A percentile compares a stretch with the other conserved stretches of the same genome.
Evolutionary conservation across 2,888 invertebrate genomes (phyloP).

Genomic region (Timandra comae): DNA sequence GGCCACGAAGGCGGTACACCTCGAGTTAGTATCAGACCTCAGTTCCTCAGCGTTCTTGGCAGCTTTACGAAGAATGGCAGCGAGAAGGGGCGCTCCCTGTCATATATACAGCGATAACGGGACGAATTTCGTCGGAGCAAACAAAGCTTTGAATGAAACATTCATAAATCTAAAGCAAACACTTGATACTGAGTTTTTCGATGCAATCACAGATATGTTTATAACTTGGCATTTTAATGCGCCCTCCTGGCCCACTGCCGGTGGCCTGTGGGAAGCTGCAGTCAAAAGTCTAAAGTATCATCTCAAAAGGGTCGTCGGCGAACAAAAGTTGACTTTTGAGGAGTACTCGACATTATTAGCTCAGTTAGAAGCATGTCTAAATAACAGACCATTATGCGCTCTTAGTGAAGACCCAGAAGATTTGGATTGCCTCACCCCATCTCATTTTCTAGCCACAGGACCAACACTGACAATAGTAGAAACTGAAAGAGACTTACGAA

Average conservation of each 20-base stretch:
- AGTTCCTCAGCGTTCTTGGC: constrained; percentile 22
- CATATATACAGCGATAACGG: constrained; percentile 26
- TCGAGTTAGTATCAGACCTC: constrained; percentile 27
- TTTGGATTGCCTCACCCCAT: constrained; percentile 19
- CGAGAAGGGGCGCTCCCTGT: constrained; percentile 20
- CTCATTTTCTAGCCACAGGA: constrained; percentile 15
- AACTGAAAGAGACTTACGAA: constrained; percentile 3
- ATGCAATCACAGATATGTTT: constrained; percentile 4
- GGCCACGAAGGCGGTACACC: constrained; percentile 21
- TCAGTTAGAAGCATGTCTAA: constrained; percentile 23
- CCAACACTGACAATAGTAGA: constrained; percentile 3
- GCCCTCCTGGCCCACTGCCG: constrained; percentile 10
- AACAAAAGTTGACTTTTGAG: constrained; percentile 22
- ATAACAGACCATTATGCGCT: constrained; percentile 21
- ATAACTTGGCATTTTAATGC: constrained; percentile 10
- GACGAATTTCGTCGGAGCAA: constrained; percentile 23
- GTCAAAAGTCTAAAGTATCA: constrained; percentile 17
- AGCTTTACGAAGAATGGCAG: constrained; percentile 22
- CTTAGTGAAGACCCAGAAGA: constrained; percentile 22
- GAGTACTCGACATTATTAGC: constrained; percentile 20
- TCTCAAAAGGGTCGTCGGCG: constrained; percentile 19
- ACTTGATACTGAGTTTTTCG: constrained; percentile 3
- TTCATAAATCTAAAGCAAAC: constrained; percentile 3
- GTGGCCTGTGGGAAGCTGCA: constrained; percentile 16
- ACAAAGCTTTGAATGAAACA: constrained; percentile 10